Base-by-base conservation (phyloP, 1,140 invertebrate genomes). In the Formica selysi region DNA sequence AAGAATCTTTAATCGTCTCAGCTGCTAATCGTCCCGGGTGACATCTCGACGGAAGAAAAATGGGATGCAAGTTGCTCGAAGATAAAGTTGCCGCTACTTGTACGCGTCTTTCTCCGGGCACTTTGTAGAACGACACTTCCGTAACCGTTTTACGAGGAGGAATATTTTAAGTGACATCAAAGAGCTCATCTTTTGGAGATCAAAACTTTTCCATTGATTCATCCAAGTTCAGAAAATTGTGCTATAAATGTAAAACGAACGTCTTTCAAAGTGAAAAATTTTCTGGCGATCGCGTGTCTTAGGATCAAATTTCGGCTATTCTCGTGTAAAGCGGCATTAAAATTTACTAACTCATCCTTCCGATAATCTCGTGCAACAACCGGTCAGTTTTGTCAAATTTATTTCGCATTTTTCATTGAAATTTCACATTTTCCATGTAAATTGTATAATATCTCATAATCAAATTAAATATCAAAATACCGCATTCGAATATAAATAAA, bases 161-260 rank as follows among this genome's bases (percentile, higher is more conserved):
- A 83, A 83, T 83, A 83, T 83, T 83, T 83, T 74, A 83, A 73
- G 54, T 61, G 68, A 83, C 68, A 32, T 83, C 79, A 83, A 83
- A 83, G 54, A 22, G 16, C 57, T 74, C 44, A 38, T 29, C 26
- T n/a, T 11, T 32, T 19, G 16, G 38, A 38, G 54, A 48, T 7
- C 54, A 57, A 3, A 83, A 83, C 68, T 83, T 83, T 83, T 29
- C 65, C 64, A 36, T 70, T 61, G 38, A 83, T 83, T 48, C 67
- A 19, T 13, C 3, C 61, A 78, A 54, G 67, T 74, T 74, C 54
- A 54, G 68, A 22, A 61, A 83, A 83, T 83, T 57, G 41, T 10
- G 7, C 54, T 73, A 22, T 74, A 73, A 83, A 36, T 73, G 54
- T 48, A 71, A 73, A n/a, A 83, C 26, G 62, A 81, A 73, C 32